phyloP scores from a whole-genome alignment of 2,797 vertebrate genomes.

The Melanotaenia trifasciata region DNA sequence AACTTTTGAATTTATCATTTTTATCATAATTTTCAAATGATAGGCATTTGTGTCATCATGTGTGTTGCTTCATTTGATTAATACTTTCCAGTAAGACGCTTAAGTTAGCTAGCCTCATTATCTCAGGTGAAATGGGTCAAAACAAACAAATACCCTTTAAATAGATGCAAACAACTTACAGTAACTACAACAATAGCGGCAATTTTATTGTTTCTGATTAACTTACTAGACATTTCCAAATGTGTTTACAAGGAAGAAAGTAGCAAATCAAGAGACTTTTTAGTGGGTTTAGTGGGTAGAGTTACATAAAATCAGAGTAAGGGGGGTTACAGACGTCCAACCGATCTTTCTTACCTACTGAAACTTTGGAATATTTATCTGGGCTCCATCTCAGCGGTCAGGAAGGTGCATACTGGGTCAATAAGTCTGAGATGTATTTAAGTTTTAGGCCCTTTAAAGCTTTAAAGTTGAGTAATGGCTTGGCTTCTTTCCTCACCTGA shows the following conservation, averaged over 20 bases:
- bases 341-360: background rate
- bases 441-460: conserved; percentile 1
- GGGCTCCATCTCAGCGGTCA: background rate
- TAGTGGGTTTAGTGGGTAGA: background rate
- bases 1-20: background rate
- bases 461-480: conserved; percentile 11
- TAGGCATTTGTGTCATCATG: background rate
- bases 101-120: background rate
- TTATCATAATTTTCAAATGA: background rate
- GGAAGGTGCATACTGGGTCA: background rate
- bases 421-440: conserved; percentile 5
- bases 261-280: background rate
- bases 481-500: conserved; percentile 1
- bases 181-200: too few relatives aligned
- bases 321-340: background rate
- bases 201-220: background rate
- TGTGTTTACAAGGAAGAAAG: background rate
- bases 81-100: background rate
- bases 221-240: background rate
- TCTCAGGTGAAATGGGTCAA: background rate
- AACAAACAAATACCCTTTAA: background rate
- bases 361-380: background rate
- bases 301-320: background rate
- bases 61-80: background rate
- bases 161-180: background rate